phyloP scores from a whole-genome alignment of 2,888 invertebrate genomes.

The Subacronicta megacephala region DNA sequence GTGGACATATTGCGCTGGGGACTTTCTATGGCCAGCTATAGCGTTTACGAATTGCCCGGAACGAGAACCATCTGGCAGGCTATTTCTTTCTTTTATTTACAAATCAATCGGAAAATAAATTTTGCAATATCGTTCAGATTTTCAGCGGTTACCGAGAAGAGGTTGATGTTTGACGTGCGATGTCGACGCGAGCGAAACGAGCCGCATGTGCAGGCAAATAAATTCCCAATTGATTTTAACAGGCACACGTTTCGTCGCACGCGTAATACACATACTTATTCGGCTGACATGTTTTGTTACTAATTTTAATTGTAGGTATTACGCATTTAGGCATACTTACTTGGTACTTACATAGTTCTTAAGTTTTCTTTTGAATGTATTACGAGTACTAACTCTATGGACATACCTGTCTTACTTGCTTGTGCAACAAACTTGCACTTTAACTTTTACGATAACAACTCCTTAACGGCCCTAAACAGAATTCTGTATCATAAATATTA shows the following conservation, averaged over 20 bases:
- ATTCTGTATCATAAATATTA: too few species aligned
- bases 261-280: slow-evolving; percentile 8
- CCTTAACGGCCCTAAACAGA: too few species aligned
- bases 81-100: slow-evolving; percentile 25
- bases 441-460: too few species aligned
- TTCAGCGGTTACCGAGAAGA: slow-evolving; percentile 18
- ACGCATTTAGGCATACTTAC: too few species aligned
- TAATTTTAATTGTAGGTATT: neutral
- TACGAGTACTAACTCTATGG: too few species aligned
- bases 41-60: slow-evolving; percentile 22
- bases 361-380: too few species aligned
- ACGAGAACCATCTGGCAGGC: slow-evolving; percentile 27
- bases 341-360: too few species aligned
- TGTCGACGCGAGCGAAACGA: slow-evolving; percentile 3
- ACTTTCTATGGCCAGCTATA: neutral
- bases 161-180: slow-evolving; percentile 20
- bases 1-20: neutral
- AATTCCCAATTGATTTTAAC: slow-evolving; percentile 10
- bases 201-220: slow-evolving; percentile 15
- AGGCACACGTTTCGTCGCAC: slow-evolving; percentile 1
- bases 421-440: too few species aligned
- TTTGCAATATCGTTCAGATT: slow-evolving; percentile 15
- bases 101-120: slow-evolving; percentile 33
- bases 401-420: too few species aligned
- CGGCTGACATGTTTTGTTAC: neutral